Conservation (phyloP, 1,140 invertebrate genomes). For the Megathymus violae region DNA sequence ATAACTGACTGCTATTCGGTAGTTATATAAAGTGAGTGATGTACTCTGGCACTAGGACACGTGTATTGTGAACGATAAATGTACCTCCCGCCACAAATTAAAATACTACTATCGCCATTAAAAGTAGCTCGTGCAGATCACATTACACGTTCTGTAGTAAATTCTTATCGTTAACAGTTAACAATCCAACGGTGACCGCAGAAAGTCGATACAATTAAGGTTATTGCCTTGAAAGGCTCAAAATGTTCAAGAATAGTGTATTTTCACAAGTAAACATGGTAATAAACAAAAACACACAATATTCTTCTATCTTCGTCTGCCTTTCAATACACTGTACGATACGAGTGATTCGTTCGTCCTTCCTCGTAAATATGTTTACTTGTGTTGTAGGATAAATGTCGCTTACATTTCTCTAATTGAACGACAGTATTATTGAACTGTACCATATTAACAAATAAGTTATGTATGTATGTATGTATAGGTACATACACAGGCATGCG, state of each 20-base stretch:
- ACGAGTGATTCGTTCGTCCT: too few species aligned
- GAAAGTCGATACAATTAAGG: conserved; percentile 73
- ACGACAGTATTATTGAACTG: neutral
- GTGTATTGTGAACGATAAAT: conserved; percentile 50
- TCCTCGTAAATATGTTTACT: conserved; percentile 48
- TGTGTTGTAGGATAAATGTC: conserved; percentile 18
- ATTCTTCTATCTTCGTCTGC: too few species aligned
- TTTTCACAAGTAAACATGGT: too few species aligned
- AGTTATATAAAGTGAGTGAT: too few species aligned
- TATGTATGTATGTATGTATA: too few species aligned
- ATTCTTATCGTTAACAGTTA: conserved; percentile 62
- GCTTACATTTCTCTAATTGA: neutral
- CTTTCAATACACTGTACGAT: too few species aligned
- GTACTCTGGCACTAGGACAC: too few species aligned
- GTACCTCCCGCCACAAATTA: neutral
- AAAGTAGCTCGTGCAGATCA: conserved; percentile 39
- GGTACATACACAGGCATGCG: too few species aligned
- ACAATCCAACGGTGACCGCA: conserved; percentile 64
- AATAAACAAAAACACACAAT: too few species aligned
- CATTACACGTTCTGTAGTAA: conserved; percentile 59
- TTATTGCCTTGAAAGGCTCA: too few species aligned
- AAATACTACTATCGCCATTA: conserved; percentile 2
- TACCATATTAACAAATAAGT: conserved; percentile 24
- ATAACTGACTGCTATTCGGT: too few species aligned
- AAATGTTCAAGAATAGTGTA: too few species aligned